Conservation (phyloP, 1,140 invertebrate species). For the Leptinotarsa undecemlineata region DNA sequence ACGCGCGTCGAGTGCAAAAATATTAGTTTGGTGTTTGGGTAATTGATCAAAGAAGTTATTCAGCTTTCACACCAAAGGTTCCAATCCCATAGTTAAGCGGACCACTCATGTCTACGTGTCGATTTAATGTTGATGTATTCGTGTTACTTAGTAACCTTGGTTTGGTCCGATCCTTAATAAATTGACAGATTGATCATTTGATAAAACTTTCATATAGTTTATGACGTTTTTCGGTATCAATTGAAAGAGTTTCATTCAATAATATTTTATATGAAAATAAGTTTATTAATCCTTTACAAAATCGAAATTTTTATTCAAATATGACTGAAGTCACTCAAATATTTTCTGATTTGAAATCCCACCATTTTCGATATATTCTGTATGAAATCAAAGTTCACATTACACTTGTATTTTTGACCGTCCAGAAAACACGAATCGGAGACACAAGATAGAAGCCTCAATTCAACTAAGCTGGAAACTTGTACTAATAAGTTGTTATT, state of each 20-base stretch:
- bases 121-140: not conserved
- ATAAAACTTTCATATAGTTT: not conserved
- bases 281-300: not conserved
- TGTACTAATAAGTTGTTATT: conserved; percentile 82
- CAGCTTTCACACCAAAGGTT: too few species aligned
- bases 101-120: too few species aligned
- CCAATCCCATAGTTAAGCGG: too few species aligned
- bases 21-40: too few species aligned
- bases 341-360: conserved; percentile 73
- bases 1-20: too few species aligned
- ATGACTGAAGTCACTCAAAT: conserved; percentile 70
- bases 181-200: not conserved
- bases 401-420: conserved; percentile 73
- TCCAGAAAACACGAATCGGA: conserved; percentile 68
- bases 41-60: too few species aligned
- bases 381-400: conserved; percentile 72
- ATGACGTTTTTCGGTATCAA: not conserved
- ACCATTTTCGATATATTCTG: conserved; percentile 70
- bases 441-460: conserved; percentile 66
- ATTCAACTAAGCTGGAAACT: conserved; percentile 73
- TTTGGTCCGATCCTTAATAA: not conserved
- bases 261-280: conserved; percentile 1
- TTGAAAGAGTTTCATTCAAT: not conserved
- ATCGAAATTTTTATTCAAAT: conserved; percentile 35
- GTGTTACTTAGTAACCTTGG: not conserved